Conservation (phyloP, 2,113 vertebrate species). For the Menidia beryllina region DNA sequence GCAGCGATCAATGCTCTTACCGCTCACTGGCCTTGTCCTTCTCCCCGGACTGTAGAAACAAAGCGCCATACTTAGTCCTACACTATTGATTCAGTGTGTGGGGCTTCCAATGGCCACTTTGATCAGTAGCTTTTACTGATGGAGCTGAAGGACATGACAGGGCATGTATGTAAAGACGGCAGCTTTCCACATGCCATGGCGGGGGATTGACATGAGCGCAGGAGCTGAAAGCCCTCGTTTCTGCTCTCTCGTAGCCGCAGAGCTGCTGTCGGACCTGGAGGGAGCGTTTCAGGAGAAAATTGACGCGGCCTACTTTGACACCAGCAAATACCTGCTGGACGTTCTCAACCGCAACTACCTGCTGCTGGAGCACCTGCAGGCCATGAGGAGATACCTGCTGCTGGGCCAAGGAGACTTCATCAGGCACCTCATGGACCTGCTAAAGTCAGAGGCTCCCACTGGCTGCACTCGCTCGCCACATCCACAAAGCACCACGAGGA, state of each 20-base stretch:
- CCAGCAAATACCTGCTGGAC: slow-evolving; percentile 94
- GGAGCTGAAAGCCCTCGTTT: background rate
- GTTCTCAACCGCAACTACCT: slow-evolving; percentile 95
- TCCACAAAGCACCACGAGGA: no score
- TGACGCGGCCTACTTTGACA: slow-evolving; percentile 95
- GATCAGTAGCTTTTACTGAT: slow-evolving; percentile 43
- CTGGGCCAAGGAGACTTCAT: slow-evolving; percentile 99
- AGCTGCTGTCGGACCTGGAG: slow-evolving; percentile 94
- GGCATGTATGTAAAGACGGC: no score
- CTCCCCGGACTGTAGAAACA: slow-evolving; percentile 18
- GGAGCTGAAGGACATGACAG: slow-evolving; percentile 26
- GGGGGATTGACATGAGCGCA: no score
- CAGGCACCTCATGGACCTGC: slow-evolving; percentile 96
- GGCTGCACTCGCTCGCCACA: accelerated
- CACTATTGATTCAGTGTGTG: slow-evolving; percentile 46
- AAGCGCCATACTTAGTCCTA: slow-evolving; percentile 42
- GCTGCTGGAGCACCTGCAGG: slow-evolving; percentile 96
- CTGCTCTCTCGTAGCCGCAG: slow-evolving; percentile 81
- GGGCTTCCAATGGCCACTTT: slow-evolving; percentile 28
- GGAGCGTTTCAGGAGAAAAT: slow-evolving; percentile 96
- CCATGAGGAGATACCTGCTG: slow-evolving; percentile 95
- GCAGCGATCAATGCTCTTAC: slow-evolving; percentile 66
- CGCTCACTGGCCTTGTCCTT: slow-evolving; percentile 56
- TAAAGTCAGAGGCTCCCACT: slow-evolving; percentile 89
- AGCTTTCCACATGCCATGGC: no score